Base-by-base conservation (phyloP, 1,140 invertebrate genomes). In the Drosophila pachea region DNA sequence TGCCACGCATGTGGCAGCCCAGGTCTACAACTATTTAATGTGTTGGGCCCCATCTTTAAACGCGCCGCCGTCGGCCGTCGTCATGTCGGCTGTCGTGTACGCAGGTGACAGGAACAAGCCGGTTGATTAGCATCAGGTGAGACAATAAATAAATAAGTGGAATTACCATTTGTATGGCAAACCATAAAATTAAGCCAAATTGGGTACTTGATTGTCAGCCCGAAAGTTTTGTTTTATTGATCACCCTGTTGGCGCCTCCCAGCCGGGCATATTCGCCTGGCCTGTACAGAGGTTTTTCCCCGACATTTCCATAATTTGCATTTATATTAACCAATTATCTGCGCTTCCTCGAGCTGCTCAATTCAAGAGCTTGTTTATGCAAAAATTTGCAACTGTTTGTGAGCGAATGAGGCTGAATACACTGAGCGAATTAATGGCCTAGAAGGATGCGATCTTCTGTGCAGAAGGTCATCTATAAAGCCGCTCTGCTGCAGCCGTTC, bases 1-100 rank as follows among this genome's bases (percentile, higher is more conserved):
- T 67, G 56, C 55, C 38, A 42, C 16, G 62, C 47, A 36, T 53
- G 58, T 31, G 40, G 33, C 42, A 7, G 14, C 38, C 38, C 11
- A 31, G 12, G 7, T 43, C 7, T 2, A 7, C 5, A 43, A 12
- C 6, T 47, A 47, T 29, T 45, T 22, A 45, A 45, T 14, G 16
- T 45, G 6, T 7, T 8, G 6, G 40, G 38, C 2, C 12, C 3
- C 0, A 11, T 42, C 35, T 36, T 36, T 36, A 36, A 42, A 42
- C 9, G 40, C 40, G n/a, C 12, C 40, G 14, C 40, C 11, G n/a
- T 48, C 22, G 5, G 22, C 22, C 22, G 1, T 22, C 22, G 22
- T 22, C 22, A 22, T 48, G 50, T 40, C 54, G 58, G 12, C 54
- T 49, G 53, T 33, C 62, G 11, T 35, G 38, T 47, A 8, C 3